Base-by-base conservation (phyloP, 2,797 vertebrate genomes). In the Galago senegalensis region DNA sequence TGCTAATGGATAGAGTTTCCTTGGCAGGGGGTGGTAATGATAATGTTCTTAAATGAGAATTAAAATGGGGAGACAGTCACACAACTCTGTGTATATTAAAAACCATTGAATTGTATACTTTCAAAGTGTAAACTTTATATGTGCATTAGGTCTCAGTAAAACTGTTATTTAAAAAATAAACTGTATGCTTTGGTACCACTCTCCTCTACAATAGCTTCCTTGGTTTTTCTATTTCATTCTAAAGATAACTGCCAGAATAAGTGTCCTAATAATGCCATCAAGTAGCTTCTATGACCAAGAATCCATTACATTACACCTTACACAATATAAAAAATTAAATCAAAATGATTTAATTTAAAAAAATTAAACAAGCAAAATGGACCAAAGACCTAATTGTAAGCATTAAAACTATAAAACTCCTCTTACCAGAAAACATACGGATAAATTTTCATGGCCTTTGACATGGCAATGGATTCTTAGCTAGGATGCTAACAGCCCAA, bases 111-210 rank as follows among this genome's bases (percentile, higher is more conserved):
- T 25, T 40, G 60, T 25, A 61, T 18, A 40, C 16, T 63, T 83
- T 43, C 80, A 69, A 79, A 81, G 27, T 63, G 23, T 46, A 25
- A 76, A 56, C 23, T 69, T 89, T n/a, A 65, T 37, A 69, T 56
- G 13, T 49, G 23, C 92, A 43, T 76, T 86, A 20, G n/a, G 46
- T 37, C 53, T 89, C 87, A 76, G 61, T 37, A 72, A 94, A 93
- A 40, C 40, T 34, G 56, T 73, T 75, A 46, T 60, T 53, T 70
- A 20, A n/a, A 76, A 91, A 77, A 56, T 65, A 84, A 80, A 20
- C 8, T 14, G 20, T 14, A 77, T 49, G 21, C 43, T 77, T 83
- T 88, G 14, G 29, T 9, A 77, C 40, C n/a, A 93, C 27, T 76
- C n/a, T 87, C 60, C 6, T 87, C 49, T 69, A 86, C 7, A 63